Base-by-base conservation (phyloP, 2,113 vertebrate genomes). In the Oreochromis spilurus region DNA sequence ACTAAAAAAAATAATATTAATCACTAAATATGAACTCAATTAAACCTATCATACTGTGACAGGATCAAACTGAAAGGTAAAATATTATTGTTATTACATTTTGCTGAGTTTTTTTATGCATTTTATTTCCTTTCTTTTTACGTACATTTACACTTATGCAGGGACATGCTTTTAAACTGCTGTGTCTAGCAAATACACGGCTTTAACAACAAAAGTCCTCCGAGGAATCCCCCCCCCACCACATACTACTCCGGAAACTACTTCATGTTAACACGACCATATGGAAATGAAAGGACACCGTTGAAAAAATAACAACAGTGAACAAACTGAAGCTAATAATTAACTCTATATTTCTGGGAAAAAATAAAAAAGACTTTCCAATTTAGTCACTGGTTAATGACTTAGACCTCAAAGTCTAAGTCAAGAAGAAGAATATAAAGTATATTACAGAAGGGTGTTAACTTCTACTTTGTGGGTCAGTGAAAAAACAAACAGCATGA, bases 231-330 rank as follows among this genome's bases (percentile, higher is more conserved):
- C 21, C 60, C 0, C 1, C 60, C 65, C 21, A 21, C 21, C 21
- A 21, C 26, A 14, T 24, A 55, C 16, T 6, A 34, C 8, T 31
- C 2, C 19, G 29, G 16, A 34, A 62, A 34, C 21, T 3, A 62
- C 4, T 40, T 24, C 65, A 70, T 43, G 65, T 9, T 70, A 6
- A 70, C 65, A 24, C 1, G 1, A 43, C 0, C 36, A 43, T 43
- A 43, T 0, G 2, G 0, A 43, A 70, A 43, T 43, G n/a, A 1
- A 43, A 24, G 38, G 65, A 70, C 7, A 43, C n/a, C 0, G 65
- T 8, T 26, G 26, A 26, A 26, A 26, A 62, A 62, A 62, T 3
- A 62, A 67, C 19, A 67, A 40, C 19, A 14, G 36, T 67, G n/a
- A 43, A 43, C 2, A 14, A 34, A 9, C 4, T 24, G 1, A 43